These are phyloP conservation scores for Nephrotoma flavescens DNA, from an alignment of 2,888 invertebrate species.

Conservation along the genomic window DNA sequence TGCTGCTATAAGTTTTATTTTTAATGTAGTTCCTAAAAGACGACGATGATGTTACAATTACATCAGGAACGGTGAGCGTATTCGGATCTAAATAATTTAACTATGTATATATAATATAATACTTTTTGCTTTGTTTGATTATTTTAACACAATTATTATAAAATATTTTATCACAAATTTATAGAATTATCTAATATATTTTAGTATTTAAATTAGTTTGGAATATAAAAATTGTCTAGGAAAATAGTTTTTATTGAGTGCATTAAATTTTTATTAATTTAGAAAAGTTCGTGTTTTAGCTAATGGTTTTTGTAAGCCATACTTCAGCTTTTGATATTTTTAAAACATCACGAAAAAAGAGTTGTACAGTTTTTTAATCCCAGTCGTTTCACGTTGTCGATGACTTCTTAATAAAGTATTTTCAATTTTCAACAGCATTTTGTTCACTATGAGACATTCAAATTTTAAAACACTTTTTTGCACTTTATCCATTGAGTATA, in stretches of 20 bases:
- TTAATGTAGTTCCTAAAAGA: background rate
- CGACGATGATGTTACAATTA: background rate
- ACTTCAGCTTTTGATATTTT: slow-evolving; percentile 19
- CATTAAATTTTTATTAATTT: background rate
- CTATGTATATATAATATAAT: background rate
- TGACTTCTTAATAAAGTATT: slow-evolving; percentile 66
- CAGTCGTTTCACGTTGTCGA: slow-evolving; percentile 69
- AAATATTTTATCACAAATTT: background rate
- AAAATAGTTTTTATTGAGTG: background rate
- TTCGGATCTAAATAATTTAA: background rate
- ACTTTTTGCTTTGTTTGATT: background rate
- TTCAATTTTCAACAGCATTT: slow-evolving; percentile 57
- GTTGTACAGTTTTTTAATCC: slow-evolving; percentile 75
- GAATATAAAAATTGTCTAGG: background rate
- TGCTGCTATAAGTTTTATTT: background rate
- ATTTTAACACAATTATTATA: background rate
- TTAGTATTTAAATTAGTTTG: background rate
- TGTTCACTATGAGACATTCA: slow-evolving; percentile 26
- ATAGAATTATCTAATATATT: background rate
- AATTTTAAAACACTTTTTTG: background rate
- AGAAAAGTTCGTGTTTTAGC: background rate
- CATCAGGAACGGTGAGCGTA: background rate
- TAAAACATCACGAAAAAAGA: slow-evolving; percentile 78
- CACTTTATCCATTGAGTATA: slow-evolving; percentile 4
- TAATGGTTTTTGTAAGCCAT: background rate